Percentiles rank a stretch among this genome's conserved stretches.
phyloP scores from a whole-genome alignment of 2,797 vertebrate genomes.

The Galaxias olidus region DNA sequence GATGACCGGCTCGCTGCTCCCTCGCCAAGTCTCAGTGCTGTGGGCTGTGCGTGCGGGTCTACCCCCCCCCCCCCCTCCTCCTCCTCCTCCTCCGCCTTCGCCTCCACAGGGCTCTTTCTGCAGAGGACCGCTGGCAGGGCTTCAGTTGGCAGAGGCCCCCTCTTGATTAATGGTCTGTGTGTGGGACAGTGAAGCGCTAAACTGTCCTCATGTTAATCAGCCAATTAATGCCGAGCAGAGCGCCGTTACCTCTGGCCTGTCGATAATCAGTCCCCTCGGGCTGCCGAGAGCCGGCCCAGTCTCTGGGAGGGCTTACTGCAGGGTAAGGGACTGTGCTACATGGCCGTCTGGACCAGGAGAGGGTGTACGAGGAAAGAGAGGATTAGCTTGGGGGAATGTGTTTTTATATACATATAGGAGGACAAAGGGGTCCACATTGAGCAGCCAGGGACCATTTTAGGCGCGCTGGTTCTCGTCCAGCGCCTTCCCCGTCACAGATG shows the following conservation, averaged over 20 bases:
- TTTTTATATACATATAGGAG: not conserved
- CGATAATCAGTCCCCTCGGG: constrained; percentile 60
- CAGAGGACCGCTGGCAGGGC: constrained; percentile 52
- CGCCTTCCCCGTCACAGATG: constrained; percentile 13
- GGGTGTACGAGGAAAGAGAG: not conserved
- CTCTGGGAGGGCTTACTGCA: constrained; percentile 38
- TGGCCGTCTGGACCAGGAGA: constrained; percentile 9
- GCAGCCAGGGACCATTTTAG: constrained; percentile 17
- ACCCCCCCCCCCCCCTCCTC: not conserved
- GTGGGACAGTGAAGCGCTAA: constrained; percentile 73
- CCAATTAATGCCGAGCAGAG: constrained; percentile 73
- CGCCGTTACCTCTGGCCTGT: constrained; percentile 60
- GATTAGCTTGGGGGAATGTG: constrained; percentile 2
- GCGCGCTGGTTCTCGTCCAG: constrained; percentile 28
- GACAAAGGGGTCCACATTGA: not conserved
- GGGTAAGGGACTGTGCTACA: constrained; percentile 3
- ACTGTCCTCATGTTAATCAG: constrained; percentile 78
- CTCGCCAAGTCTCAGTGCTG: too few species aligned
- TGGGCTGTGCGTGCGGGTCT: not conserved
- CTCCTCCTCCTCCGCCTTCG: constrained; percentile 29
- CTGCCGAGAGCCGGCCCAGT: constrained; percentile 11
- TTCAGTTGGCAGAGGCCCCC: constrained; percentile 66
- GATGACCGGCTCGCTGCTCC: too few species aligned
- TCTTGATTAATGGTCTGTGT: constrained; percentile 70
- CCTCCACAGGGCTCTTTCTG: constrained; percentile 49